Evolutionary conservation across 2,113 vertebrate species (phyloP), one percentile per base, ranked within the genome.

Genomic region (Falcunculus frontatus): DNA sequence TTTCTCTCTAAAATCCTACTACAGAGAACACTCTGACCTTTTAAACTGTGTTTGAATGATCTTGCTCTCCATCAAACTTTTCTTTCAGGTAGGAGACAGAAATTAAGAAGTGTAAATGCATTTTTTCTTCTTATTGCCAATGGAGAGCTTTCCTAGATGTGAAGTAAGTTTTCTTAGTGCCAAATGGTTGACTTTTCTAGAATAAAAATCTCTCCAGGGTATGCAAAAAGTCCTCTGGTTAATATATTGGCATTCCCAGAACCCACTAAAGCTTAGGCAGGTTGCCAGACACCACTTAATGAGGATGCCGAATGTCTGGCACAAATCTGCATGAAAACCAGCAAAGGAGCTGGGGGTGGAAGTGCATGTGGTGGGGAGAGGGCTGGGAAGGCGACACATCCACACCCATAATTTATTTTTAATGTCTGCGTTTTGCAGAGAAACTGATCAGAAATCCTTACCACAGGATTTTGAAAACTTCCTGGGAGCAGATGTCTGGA

Each of bases 241-340:
- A 98, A 98, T 98, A 98, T 97, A 98, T 96, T 98, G 98, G 97
- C 97, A 98, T 98, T 98, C 97, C 97, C 97, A 98, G 97, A 98
- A 98, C 96, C 97, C 95, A 96, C 98, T 98, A 95, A 97, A 98
- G 95, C 87, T 83, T 93, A 89, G 98, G 97, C 98, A 97, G 94
- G 73, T 94, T 98, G 97, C 98, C 98, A 98, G 97, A 94, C 95
- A 95, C 92, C 97, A 97, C 98, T 98, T 98, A 98, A 97, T 98
- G 97, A 98, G 97, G 97, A 96, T 96, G 84, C 97, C 29, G 95
- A 97, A 70, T 95, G 97, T 97, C 97, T 98, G 98, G 97, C 97
- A 95, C 95, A 87, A 84, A 97, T 97, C 97, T 97, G 92, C 91
- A 73, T 76, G 93, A 97, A 97, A 96, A 94, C 94, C 92, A 84